phyloP scores from a whole-genome alignment of 1,140 invertebrate genomes.

The Parasteatoda tepidariorum region DNA sequence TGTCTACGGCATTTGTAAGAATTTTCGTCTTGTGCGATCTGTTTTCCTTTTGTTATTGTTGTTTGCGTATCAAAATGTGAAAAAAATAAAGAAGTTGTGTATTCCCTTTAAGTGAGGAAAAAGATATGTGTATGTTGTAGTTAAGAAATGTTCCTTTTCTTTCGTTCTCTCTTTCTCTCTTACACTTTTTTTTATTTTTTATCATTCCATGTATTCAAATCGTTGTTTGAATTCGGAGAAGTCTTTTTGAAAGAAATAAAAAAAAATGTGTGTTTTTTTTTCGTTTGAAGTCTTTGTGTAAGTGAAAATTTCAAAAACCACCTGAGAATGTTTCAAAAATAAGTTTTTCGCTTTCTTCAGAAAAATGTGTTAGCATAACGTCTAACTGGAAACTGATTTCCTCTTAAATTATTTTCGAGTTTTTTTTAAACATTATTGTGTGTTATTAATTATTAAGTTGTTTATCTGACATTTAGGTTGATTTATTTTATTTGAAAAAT shows the following conservation, averaged over 20 bases:
- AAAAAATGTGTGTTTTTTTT: background rate
- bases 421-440: no score
- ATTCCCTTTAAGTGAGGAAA: background rate
- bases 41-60: background rate
- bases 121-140: conserved; percentile 8
- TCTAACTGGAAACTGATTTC: no score
- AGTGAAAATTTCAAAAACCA: background rate
- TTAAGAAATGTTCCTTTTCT: no score
- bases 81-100: background rate
- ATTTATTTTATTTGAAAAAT: no score
- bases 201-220: background rate
- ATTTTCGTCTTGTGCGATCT: background rate
- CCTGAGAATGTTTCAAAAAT: no score
- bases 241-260: background rate
- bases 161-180: background rate
- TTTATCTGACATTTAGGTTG: no score
- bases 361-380: no score
- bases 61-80: conserved; percentile 1
- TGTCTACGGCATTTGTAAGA: background rate
- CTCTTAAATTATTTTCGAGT: no score
- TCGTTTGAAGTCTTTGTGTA: background rate
- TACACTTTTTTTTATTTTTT: background rate
- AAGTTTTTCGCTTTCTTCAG: no score
- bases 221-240: background rate
- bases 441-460: no score